Base-by-base conservation (phyloP, 2,797 vertebrate genomes). In the Cossypha polioptera region DNA sequence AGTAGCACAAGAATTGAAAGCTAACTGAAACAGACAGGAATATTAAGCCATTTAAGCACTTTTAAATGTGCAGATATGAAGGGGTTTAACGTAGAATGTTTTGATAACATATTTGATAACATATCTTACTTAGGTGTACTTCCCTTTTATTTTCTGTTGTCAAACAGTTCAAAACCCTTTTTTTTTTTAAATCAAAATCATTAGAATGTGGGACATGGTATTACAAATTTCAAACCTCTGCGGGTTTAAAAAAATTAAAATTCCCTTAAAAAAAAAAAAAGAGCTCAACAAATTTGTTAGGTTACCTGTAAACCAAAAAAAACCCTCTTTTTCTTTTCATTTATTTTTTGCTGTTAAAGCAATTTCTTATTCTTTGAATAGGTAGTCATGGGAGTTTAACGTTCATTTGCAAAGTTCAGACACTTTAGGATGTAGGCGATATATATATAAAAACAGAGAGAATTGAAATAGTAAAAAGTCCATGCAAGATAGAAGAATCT, bases 271-370 rank as follows among this genome's bases (percentile, higher is more conserved):
- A 62, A 66, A 61, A 66, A 61, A 50, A 26, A 31, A 24, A 35
- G 6, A 9, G 0, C 7, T 53, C 6, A 68, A 47, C 18, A 47
- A 33, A n/a, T n/a, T 1, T 13, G 1, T 45, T 61, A 29, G 36
- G 6, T 9, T 42, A 13, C 10, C 12, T 5, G 7, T 40, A 69
- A 61, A 48, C 6, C 0, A 29, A 51, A 13, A 26, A 50, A 50
- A 36, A 8, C 35, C 17, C 17, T 22, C 43, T 45, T 50, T 50
- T 29, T 17, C 4, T 71, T 72, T 65, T 26, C 2, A 21, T 57
- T 40, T 76, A 21, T 79, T 90, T 80, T 5, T 15, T 47, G 3
- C 5, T 42, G 1, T n/a, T 72, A 69, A 78, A 66, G 4, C 21
- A 68, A 81, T 28, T 81, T 2, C 5, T 66, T 77, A 10, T 55